Base-by-base conservation (phyloP, 2,113 vertebrate genomes). In the Kryptolebias marmoratus region DNA sequence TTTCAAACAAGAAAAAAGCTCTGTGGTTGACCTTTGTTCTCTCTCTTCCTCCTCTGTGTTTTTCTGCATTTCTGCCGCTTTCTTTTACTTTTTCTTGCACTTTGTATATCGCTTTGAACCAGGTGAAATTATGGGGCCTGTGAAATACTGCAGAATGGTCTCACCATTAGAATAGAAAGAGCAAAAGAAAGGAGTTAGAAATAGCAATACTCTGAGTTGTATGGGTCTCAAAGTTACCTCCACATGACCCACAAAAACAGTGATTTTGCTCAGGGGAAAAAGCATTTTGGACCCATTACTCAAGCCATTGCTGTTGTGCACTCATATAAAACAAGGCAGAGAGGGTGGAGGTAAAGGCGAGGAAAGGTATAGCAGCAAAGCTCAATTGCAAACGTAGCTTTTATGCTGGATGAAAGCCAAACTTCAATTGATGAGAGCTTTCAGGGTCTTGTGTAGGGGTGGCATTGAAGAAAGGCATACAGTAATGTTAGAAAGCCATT, bases 351-450 rank as follows among this genome's bases (percentile, higher is more conserved):
- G 79, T 83, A 77, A 81, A 90, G 85, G 84, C 79, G 73, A 87
- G 77, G 75, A 80, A 82, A 90, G 87, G 88, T 87, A 81, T 84
- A 84, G 84, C 83, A 72, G 81, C 82, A 77, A 84, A 88, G 88
- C 91, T 87, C 88, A 86, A 88, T 90, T 83, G 85, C 86, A 90
- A 88, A 76, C 78, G 75, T 75, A 75, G 89, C 89, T 93, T 92
- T 93, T 91, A 89, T 88, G 89, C 78, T 63, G 89, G 87, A 91
- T 93, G 88, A 94, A 94, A 94, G 91, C 84, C 72, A 65, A 92
- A 87, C 86, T 93, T 90, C 87, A 93, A 87, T 89, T 91, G 88
- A 77, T 22, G 71, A 85, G 86, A 78, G 89, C 91, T 92, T 93
- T 93, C 87, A 91, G 78, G 67, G 80, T 82, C 77, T 72, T 75